Evolutionary conservation across 2,797 vertebrate genomes (phyloP), one percentile per base, ranked within the genome.

Genomic region (Orestias chungarensis): DNA sequence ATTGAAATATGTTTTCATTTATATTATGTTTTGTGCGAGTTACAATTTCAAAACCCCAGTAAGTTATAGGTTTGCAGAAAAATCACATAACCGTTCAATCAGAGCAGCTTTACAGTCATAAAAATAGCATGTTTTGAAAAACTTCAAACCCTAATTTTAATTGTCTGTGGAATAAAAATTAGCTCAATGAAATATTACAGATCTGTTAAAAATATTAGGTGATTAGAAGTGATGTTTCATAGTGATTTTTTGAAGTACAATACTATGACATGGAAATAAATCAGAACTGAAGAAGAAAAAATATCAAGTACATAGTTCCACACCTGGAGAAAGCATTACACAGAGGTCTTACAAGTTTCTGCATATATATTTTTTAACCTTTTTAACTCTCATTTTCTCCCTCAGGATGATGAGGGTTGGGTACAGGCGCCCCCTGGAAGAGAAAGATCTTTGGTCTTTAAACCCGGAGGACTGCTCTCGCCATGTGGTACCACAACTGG

Each of bases 371-470:
- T 6, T 0, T 6, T 66, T 66, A 5, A 29, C 18, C 18, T 59
- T 4, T 9, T 40, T 33, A n/a, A 27, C 15, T 38, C 25, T 3
- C 9, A 2, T 69, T 57, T 57, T 69, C 10, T 44, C 40, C 23
- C 9, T 10, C 86, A 99, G 98, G 73, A 49, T 98, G 94, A 95
- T 98, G 93, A 59, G 96, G 78, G 93, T 35, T 0, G 98, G 97
- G 65, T 98, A 93, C 87, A 96, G 91, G 75, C 94, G 78, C 0
- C 98, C 98, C 0, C 87, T 99, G 80, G 96, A 96, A 82, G 93
- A 95, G 71, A 95, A 95, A 10, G 96, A 99, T 89, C 91, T 99
- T 66, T 99, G 98, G 97, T 96, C 96, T 1, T 83, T 99, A 70
- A 98, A 98, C 78, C 78, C 89, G 15, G 95, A 96, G 1, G 96